Percentiles rank a stretch among this genome's conserved stretches.
phyloP scores from a whole-genome alignment of 2,113 vertebrate species.

The Ancistrus triradiatus region DNA sequence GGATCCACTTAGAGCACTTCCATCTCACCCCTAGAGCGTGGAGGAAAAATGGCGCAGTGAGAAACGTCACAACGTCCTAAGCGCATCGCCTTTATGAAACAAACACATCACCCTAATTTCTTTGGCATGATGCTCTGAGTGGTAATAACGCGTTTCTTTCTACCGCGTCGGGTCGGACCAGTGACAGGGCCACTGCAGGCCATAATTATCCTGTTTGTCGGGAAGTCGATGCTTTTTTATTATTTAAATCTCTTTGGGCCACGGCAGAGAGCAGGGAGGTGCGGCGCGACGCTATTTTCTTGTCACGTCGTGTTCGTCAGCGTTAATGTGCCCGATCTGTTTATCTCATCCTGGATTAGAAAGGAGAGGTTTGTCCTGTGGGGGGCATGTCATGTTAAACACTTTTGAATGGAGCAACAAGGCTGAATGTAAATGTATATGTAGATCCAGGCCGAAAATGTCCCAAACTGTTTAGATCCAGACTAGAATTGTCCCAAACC shows the following conservation, averaged over 20 bases:
- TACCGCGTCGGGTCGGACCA: constrained; percentile 66
- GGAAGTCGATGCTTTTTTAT: constrained; percentile 73
- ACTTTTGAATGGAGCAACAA: constrained; percentile 8
- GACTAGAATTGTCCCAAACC: too few species aligned
- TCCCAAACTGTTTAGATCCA: too few species aligned
- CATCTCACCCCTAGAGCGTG: too few species aligned
- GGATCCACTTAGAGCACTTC: too few species aligned
- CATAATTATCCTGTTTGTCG: constrained; percentile 83
- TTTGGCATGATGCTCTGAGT: constrained; percentile 66
- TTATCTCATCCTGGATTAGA: constrained; percentile 60
- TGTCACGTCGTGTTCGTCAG: constrained; percentile 67
- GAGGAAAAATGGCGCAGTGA: neutral
- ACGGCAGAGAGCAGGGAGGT: constrained; percentile 67
- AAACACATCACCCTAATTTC: constrained; percentile 69
- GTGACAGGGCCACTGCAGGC: constrained; percentile 73
- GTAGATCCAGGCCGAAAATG: too few species aligned
- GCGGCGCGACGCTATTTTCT: constrained; percentile 65
- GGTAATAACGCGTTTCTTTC: constrained; percentile 73
- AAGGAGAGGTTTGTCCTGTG: constrained; percentile 47
- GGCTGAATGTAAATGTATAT: too few species aligned
- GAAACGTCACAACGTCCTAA: constrained; percentile 41
- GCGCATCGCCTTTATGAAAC: constrained; percentile 62
- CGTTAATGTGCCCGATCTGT: constrained; percentile 62
- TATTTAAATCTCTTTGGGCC: constrained; percentile 80
- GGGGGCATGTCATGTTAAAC: too few species aligned